Conservation (phyloP, 2,797 vertebrate genomes). For the Tachyglossus aculeatus region DNA sequence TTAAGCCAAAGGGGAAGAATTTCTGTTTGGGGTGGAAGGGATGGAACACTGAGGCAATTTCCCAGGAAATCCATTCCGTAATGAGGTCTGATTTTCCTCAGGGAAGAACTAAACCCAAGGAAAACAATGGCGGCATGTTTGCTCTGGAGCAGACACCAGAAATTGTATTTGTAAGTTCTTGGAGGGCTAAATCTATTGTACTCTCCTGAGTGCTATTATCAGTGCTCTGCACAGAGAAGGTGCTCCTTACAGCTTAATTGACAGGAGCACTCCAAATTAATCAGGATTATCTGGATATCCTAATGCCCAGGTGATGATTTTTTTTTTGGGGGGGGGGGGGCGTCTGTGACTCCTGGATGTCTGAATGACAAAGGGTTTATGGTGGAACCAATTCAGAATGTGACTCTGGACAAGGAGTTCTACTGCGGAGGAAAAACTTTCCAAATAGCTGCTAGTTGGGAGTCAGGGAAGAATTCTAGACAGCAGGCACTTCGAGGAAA, state of each 20-base stretch:
- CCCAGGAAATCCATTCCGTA: neutral
- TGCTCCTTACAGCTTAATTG: no score
- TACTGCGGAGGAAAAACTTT: neutral
- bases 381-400: neutral
- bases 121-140: neutral
- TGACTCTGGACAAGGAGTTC: neutral
- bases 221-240: no score
- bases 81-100: neutral
- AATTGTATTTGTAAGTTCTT: no score
- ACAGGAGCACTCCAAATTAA: no score
- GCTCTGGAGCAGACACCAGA: no score
- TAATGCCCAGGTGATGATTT: neutral
- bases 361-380: neutral
- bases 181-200: no score
- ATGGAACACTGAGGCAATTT: neutral
- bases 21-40: neutral
- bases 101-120: neutral
- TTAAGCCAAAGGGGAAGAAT: conserved; percentile 59
- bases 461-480: conserved; percentile 1
- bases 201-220: no score
- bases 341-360: neutral
- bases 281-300: no score
- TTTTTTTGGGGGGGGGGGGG: no score
- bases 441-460: neutral
- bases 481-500: neutral